Percentiles rank a stretch among this genome's conserved stretches.
Evolutionary conservation across 2,113 vertebrate species (phyloP).

Genomic region (Tragelaphus scriptus): DNA sequence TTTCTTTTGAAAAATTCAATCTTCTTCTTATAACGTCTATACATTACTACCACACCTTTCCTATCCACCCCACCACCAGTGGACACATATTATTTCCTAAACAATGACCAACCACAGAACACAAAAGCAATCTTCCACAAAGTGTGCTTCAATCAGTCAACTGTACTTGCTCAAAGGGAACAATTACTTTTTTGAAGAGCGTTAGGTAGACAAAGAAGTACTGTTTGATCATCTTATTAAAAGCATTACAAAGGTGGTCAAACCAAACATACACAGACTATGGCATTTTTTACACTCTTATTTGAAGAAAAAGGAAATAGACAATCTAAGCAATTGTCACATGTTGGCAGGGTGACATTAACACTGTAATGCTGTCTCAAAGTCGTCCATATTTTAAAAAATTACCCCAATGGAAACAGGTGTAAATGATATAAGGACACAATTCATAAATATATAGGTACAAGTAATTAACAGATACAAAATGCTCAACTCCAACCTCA

Average conservation of each 20-base stretch:
- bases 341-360: background rate
- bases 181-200: constrained; percentile 32
- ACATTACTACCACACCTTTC: background rate
- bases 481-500: background rate
- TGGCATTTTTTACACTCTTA: background rate
- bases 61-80: too few relatives aligned
- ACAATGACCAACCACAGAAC: background rate
- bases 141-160: background rate
- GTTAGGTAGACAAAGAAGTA: background rate
- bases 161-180: background rate
- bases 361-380: background rate
- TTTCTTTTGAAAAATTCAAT: constrained; percentile 19
- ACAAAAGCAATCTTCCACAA: constrained; percentile 35
- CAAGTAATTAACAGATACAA: background rate
- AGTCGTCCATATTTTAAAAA: background rate
- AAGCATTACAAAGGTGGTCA: background rate
- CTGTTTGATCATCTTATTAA: background rate
- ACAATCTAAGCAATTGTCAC: background rate
- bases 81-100: constrained; percentile 28
- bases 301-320: constrained; percentile 12
- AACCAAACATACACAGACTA: background rate
- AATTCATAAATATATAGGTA: constrained; percentile 32
- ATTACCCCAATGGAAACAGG: background rate
- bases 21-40: background rate
- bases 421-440: background rate